Percentiles rank a stretch among this genome's conserved stretches.
phyloP scores from a whole-genome alignment of 2,888 invertebrate genomes.

The Geophilus truncorum region DNA sequence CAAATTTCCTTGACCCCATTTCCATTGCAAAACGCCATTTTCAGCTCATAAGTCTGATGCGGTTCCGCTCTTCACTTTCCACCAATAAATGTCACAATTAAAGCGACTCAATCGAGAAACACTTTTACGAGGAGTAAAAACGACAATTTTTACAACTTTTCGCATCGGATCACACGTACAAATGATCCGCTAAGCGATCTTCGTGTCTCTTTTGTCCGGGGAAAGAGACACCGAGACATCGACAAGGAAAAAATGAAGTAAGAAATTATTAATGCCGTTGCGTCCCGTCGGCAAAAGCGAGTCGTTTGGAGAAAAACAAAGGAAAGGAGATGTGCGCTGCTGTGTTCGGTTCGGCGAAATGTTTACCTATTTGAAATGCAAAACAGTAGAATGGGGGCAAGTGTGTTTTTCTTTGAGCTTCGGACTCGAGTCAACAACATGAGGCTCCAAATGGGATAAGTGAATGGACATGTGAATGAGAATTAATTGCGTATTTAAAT shows the following conservation, averaged over 20 bases:
- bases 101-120: not conserved
- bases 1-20: not conserved
- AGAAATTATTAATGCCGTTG: not conserved
- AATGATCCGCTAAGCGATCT: not conserved
- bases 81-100: not conserved
- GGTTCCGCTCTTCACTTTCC: not conserved
- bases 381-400: not conserved
- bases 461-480: not conserved
- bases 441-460: not conserved
- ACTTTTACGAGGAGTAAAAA: not conserved
- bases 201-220: not conserved
- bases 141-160: not conserved
- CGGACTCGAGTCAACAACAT: not conserved
- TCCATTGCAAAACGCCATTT: not conserved
- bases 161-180: not conserved
- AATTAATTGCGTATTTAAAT: not conserved
- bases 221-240: not conserved
- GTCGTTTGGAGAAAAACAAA: not conserved
- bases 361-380: not conserved
- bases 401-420: not conserved
- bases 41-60: not conserved
- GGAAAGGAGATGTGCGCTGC: too few relatives aligned
- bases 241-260: not conserved
- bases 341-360: not conserved
- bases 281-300: not conserved